Base-by-base conservation (phyloP, 2,888 invertebrate genomes). In the Campopleginae sp. region DNA sequence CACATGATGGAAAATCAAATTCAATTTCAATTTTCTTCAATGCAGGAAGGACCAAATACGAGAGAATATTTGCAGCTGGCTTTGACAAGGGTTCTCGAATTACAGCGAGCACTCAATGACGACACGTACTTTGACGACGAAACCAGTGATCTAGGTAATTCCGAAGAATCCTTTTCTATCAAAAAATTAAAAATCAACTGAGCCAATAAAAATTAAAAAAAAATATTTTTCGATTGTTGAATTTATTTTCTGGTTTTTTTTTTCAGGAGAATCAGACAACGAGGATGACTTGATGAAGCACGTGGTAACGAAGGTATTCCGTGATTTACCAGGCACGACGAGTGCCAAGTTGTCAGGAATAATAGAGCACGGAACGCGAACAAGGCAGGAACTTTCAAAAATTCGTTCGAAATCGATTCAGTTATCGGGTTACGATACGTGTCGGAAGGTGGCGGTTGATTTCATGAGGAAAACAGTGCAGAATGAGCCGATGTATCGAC, bases 51-150 rank as follows among this genome's bases (percentile, higher is more conserved):
- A 83, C 90, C 91, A 31, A 91, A 88, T 83, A 88, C 91, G 33
- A 90, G 89, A 46, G 92, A 93, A 80, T 93, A 93, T 85, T 78
- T 93, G 75, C 92, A 93, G 79, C 85, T 93, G 77, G 92, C 92
- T 58, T 84, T 93, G 38, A 88, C 90, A 0, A 90, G 89, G 86
- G 90, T 93, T 23, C 82, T 92, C 46, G 92, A 93, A 75, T 88
- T 93, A 46, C 93, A 93, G 79, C 90, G 90, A 51, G 89, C 92
- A 86, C 89, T 93, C 72, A 90, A 89, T 82, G 92, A 93, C 58
- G 91, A 91, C 74, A 89, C 91, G 33, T 90, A 91, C 51, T 80
- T 88, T 38, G 78, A 87, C 54, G 90, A 89, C 44, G 89, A 87
- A 75, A 88, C 90, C 46, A 90, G 89, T 77, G 91, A 92, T 84